Evolutionary conservation across 1,140 invertebrate species (phyloP).

Genomic region (Neelides sp.): DNA sequence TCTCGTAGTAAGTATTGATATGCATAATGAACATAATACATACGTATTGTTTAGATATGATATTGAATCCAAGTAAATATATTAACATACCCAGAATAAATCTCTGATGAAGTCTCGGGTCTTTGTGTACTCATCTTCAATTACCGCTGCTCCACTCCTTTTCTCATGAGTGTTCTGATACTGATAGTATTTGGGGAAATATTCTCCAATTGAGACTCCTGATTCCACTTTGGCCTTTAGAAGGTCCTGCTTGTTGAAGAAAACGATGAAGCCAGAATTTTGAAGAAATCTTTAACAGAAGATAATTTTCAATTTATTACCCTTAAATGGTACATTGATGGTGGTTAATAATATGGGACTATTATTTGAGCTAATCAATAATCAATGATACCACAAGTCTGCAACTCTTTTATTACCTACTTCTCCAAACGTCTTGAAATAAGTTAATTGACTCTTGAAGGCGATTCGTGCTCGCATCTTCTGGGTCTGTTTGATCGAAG

Average conservation of each 20-base stretch:
- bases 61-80: too few relatives aligned
- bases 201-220: conserved; percentile 47
- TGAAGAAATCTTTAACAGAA: conserved; percentile 48
- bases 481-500: conserved; percentile 61
- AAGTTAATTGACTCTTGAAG: conserved; percentile 55
- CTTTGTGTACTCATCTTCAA: conserved; percentile 50
- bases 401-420: conserved; percentile 44
- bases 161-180: conserved; percentile 41
- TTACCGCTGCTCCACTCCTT: too few relatives aligned
- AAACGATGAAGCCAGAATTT: conserved; percentile 60
- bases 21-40: too few relatives aligned
- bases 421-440: conserved; percentile 63
- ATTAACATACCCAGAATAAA: conserved; percentile 50
- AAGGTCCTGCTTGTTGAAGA: conserved; percentile 70
- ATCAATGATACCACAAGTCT: background rate
- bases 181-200: conserved; percentile 51
- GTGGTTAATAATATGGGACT: background rate
- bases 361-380: background rate
- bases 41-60: too few relatives aligned
- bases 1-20: too few relatives aligned
- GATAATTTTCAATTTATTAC: conserved; percentile 9
- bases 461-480: conserved; percentile 54
- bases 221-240: conserved; percentile 54
- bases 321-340: background rate
- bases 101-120: conserved; percentile 54